Evolutionary conservation across 2,113 vertebrate genomes (phyloP).

Genomic region (Coptodon rendalli): DNA sequence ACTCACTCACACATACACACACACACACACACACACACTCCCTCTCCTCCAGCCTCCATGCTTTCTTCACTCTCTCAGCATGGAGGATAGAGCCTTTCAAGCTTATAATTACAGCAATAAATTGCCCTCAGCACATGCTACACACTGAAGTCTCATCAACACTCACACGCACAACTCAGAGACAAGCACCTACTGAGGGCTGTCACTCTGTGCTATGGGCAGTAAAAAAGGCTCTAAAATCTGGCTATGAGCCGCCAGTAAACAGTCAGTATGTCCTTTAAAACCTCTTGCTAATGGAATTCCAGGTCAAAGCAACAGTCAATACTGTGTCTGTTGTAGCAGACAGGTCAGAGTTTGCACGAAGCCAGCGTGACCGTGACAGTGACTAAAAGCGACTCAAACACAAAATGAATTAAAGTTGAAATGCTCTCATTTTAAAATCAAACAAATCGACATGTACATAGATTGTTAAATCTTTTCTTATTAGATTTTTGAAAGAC

Average conservation of each 20-base stretch:
- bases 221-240: neutral
- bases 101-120: constrained; percentile 58
- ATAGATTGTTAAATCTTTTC: neutral
- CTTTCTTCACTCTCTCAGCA: constrained; percentile 32
- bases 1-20: neutral
- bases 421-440: neutral
- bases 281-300: constrained; percentile 9
- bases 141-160: constrained; percentile 13
- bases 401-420: neutral
- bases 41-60: neutral
- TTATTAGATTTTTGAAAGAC: neutral
- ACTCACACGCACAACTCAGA: neutral
- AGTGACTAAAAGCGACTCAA: neutral
- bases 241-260: neutral
- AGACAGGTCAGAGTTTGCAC: neutral
- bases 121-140: constrained; percentile 7
- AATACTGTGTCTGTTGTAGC: neutral
- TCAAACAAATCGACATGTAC: neutral
- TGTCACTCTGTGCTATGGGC: neutral
- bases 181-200: neutral
- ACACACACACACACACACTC: neutral
- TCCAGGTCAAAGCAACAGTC: neutral
- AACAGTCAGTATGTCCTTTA: neutral
- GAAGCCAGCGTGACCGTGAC: neutral
- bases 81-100: constrained; percentile 36